Base-by-base conservation (phyloP, 2,888 invertebrate genomes). In the Drosophila nigricruria region DNA sequence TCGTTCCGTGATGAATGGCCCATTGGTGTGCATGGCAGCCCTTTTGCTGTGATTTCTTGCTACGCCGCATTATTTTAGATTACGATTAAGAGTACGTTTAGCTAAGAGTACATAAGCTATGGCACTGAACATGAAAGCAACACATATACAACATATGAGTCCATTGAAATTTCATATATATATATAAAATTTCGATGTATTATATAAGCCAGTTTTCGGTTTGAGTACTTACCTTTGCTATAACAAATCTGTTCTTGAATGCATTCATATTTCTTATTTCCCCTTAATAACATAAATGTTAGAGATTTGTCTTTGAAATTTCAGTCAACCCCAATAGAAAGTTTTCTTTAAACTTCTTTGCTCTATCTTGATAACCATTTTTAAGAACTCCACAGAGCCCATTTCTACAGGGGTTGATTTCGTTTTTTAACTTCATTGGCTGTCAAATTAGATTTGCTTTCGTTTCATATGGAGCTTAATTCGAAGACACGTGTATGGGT, bases 21-120 rank as follows among this genome's bases (percentile, higher is more conserved):
- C 66, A 77, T 65, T 82, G 82, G 69, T 70, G 77, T 70, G 77
- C 67, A 53, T 63, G 75, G 79, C 83, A 85, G 67, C 86, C 82
- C 74, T 75, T 79, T 77, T 56, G 77, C 63, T 59, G 79, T 84
- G 81, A 81, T 81, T 81, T 82, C 69, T 73, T 52, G 63, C 76
- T 58, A 77, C 78, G 78, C 78, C 78, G 77, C 73, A 77, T 77
- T 77, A 73, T 77, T 77, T 70, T 74, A 67, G 73, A 65, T 71
- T 76, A 67, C 42, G 63, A 34, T 62, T 8, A 45, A 52, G 32
- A 34, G 23, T 38, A 10, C 16, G 14, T 40, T 34, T 36, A 16
- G 36, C 0, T 16, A n/a, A 12, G 57, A 70, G 70, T 58, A 57
- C 34, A 53, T 77, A 9, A 36, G 70, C 62, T 73, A 45, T 45